Conservation (phyloP, 2,888 invertebrate species). For the Luffia ferchaultella region DNA sequence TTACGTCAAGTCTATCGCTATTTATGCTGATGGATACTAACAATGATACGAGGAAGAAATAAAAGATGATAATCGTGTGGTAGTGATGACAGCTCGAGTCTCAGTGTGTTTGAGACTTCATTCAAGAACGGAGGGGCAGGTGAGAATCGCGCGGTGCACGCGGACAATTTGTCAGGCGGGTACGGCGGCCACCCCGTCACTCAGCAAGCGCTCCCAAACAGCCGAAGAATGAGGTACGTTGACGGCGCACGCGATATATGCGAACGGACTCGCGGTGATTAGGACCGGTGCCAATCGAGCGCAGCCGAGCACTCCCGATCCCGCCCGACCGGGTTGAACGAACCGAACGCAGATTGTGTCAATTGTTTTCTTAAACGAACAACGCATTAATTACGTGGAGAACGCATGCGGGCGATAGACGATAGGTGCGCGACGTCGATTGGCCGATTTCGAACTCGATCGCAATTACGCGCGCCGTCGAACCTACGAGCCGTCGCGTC, state of each 20-base stretch:
- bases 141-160: conserved; percentile 24
- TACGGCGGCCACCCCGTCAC: conserved; percentile 46
- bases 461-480: conserved; percentile 4
- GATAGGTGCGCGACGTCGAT: not conserved
- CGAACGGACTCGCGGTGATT: conserved; percentile 51
- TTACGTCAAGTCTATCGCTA: no score
- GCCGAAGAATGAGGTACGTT: conserved; percentile 55
- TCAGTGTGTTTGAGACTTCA: not conserved
- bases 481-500: conserved; percentile 1
- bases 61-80: no score
- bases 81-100: not conserved
- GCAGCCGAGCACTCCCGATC: conserved; percentile 49
- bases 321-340: conserved; percentile 32
- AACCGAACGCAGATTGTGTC: conserved; percentile 35
- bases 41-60: no score
- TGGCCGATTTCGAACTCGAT: conserved; percentile 4
- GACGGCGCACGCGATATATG: conserved; percentile 56
- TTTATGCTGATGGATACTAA: no score
- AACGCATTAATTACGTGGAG: conserved; percentile 30
- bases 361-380: conserved; percentile 59
- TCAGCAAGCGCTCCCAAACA: conserved; percentile 45
- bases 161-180: conserved; percentile 55
- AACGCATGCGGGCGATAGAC: conserved; percentile 35
- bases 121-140: conserved; percentile 6
- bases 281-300: conserved; percentile 51